These are phyloP conservation scores for Chymomyza costata DNA, from an alignment of 1,140 invertebrate species.

Conservation along the genomic window DNA sequence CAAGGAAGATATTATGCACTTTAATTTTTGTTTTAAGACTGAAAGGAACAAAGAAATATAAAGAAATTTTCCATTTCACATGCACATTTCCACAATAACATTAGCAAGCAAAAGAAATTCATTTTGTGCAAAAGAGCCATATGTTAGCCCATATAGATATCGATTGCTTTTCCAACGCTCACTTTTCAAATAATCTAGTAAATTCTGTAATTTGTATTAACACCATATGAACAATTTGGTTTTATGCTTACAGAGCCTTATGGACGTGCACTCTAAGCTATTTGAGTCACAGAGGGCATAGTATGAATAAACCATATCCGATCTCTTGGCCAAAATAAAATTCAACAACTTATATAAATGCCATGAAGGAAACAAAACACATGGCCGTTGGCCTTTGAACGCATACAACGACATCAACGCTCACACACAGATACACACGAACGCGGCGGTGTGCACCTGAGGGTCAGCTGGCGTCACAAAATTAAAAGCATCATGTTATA, in stretches of 20 bases:
- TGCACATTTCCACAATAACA: too few relatives aligned
- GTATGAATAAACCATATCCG: too few relatives aligned
- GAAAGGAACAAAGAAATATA: too few relatives aligned
- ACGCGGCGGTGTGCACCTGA: slow-evolving; percentile 13
- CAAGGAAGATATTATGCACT: too few relatives aligned
- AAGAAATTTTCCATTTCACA: slow-evolving; percentile 43
- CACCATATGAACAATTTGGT: too few relatives aligned
- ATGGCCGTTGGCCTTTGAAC: slow-evolving; percentile 50
- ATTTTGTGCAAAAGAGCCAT: too few relatives aligned
- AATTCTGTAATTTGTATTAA: too few relatives aligned
- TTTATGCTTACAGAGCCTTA: slow-evolving; percentile 65
- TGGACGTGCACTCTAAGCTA: slow-evolving; percentile 65
- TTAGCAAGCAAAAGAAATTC: too few relatives aligned
- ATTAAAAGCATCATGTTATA: slow-evolving; percentile 50
- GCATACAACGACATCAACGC: slow-evolving; percentile 16
- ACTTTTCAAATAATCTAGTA: too few relatives aligned
- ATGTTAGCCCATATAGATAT: too few relatives aligned
- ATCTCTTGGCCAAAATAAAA: too few relatives aligned
- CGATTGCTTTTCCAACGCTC: slow-evolving; percentile 1
- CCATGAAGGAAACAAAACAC: slow-evolving; percentile 49
- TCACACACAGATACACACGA: slow-evolving; percentile 8
- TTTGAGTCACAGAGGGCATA: slow-evolving; percentile 48
- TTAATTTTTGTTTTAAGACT: too few relatives aligned
- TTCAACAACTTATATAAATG: slow-evolving; percentile 51
- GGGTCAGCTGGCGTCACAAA: slow-evolving; percentile 34